Conservation (phyloP, 2,797 vertebrate genomes). For the Falco biarmicus region DNA sequence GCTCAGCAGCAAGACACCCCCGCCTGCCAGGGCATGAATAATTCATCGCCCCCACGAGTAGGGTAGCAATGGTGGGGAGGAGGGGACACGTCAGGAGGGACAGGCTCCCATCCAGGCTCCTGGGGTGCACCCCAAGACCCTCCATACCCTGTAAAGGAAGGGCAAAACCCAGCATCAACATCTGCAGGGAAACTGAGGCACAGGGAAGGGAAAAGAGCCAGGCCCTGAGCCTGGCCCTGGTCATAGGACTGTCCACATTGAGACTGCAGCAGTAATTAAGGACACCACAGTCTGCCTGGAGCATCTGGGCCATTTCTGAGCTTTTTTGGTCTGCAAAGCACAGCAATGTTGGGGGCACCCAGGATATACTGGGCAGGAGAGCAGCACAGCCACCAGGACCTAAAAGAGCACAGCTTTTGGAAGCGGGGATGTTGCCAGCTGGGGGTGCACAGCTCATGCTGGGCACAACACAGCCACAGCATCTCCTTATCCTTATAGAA, state of each 20-base stretch:
- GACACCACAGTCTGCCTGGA: not conserved
- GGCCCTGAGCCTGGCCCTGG: not conserved
- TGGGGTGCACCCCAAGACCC: not conserved
- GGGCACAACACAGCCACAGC: not conserved
- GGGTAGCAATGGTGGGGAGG: accelerated
- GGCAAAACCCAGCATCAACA: not conserved
- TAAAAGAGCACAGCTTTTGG: not conserved
- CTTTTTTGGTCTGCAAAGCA: not conserved
- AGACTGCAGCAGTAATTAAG: not conserved
- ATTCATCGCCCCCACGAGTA: not conserved
- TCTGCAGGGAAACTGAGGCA: not conserved
- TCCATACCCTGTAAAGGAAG: not conserved
- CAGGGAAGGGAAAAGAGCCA: not conserved
- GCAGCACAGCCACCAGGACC: not conserved
- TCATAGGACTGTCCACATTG: accelerated
- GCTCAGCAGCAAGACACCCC: not conserved
- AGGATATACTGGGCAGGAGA: not conserved
- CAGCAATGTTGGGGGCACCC: not conserved
- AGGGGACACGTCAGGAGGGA: not conserved
- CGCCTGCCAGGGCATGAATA: not conserved
- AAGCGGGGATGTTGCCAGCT: accelerated
- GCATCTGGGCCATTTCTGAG: not conserved
- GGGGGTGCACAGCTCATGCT: accelerated
- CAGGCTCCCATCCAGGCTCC: not conserved
- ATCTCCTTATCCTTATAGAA: not conserved